Conservation (phyloP, 2,888 invertebrate species). For the Sinohyriopsis cumingii region DNA sequence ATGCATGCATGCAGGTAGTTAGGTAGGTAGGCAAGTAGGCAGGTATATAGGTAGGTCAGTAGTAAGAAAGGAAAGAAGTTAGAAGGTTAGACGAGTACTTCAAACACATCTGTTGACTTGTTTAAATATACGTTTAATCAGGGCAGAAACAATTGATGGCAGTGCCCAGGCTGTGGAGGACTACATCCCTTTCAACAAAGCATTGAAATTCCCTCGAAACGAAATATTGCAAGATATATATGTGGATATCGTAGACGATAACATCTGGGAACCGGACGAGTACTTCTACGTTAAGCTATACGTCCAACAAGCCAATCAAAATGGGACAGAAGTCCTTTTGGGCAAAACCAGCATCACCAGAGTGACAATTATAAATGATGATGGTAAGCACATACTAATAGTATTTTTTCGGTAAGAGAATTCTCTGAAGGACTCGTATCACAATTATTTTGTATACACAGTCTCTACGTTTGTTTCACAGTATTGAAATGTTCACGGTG, state of each 20-base stretch:
- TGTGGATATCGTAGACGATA: constrained; percentile 76
- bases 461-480: no score
- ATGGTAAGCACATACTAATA: constrained; percentile 71
- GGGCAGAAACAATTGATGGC: constrained; percentile 77
- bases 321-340: constrained; percentile 71
- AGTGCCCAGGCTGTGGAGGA: constrained; percentile 76
- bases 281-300: constrained; percentile 77
- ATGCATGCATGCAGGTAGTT: no score
- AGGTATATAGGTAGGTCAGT: no score
- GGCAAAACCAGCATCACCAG: constrained; percentile 76
- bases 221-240: constrained; percentile 74
- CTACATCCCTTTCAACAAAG: constrained; percentile 75
- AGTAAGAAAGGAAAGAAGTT: no score
- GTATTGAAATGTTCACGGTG: no score
- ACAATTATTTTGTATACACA: no score
- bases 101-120: no score
- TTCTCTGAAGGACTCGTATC: no score
- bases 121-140: constrained; percentile 34
- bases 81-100: no score
- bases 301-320: constrained; percentile 56
- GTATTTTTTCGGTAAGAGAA: neutral
- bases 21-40: no score
- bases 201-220: constrained; percentile 74
- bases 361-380: constrained; percentile 77
- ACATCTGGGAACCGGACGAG: constrained; percentile 78